Conservation (phyloP, 1,140 invertebrate genomes). For the Harpegnathos saltator region DNA sequence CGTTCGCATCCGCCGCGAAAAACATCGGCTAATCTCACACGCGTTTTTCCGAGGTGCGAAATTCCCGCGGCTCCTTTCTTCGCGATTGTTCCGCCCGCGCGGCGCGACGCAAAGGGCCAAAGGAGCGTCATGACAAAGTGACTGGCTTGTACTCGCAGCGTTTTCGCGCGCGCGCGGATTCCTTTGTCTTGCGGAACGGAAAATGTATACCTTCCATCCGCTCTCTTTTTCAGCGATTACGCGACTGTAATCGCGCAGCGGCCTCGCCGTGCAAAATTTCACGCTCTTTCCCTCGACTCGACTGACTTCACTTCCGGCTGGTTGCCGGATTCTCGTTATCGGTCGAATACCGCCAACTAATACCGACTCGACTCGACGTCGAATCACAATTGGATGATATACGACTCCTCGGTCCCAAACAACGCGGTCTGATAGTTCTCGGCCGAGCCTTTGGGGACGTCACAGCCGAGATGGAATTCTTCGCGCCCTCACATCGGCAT, state of each 20-base stretch:
- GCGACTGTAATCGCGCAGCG: not conserved
- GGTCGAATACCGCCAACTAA: too few relatives aligned
- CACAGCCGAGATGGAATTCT: too few relatives aligned
- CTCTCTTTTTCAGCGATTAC: not conserved
- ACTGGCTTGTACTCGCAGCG: not conserved
- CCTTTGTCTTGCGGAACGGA: slow-evolving; percentile 7
- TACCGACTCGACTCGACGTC: too few relatives aligned
- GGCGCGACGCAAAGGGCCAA: not conserved
- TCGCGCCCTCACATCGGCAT: too few relatives aligned
- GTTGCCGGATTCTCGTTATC: too few relatives aligned
- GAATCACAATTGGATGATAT: too few relatives aligned
- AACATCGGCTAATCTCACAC: slow-evolving; percentile 1
- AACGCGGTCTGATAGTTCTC: too few relatives aligned
- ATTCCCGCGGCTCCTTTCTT: slow-evolving; percentile 1
- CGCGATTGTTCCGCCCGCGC: slow-evolving; percentile 3
- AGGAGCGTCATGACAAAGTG: slow-evolving; percentile 22
- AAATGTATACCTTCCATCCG: not conserved
- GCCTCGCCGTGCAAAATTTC: not conserved
- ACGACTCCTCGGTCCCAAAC: too few relatives aligned
- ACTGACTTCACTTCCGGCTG: too few relatives aligned
- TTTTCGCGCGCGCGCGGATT: not conserved
- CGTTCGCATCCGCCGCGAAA: not conserved
- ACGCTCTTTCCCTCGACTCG: too few relatives aligned
- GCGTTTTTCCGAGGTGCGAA: not conserved
- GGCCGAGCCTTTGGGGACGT: too few relatives aligned